Evolutionary conservation across 2,888 invertebrate species (phyloP), one percentile per base, ranked within the genome.

Genomic region (Dimorphilus gyrociliatus): DNA sequence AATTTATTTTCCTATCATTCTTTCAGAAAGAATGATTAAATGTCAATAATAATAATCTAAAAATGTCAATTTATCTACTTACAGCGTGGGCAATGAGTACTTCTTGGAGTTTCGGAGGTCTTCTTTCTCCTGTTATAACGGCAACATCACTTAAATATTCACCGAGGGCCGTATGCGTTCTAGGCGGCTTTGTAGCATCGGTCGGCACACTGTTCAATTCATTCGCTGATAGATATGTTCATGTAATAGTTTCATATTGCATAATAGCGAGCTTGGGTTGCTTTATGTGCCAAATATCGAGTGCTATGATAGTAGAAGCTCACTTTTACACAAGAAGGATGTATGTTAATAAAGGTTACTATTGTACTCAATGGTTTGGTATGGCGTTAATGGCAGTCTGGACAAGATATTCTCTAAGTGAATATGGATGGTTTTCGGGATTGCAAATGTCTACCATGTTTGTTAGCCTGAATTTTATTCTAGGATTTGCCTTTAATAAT

Each of bases 141-240:
- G 29, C 33, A 16, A 29, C 29, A 21, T 24, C 25, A 12, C 17
- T 33, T 21, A 33, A 33, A 23, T 33, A 29, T 13, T 25, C 29
- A 10, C 18, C 25, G 4, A 19, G 33, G 7, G 25, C 33, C 2
- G 19, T 29, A 10, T 29, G 29, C 16, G 29, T 25, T 17, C 17
- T 33, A 7, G 33, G 33, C 3, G 33, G 33, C 6, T 33, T 33
- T 16, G 29, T 33, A 21, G 29, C 33, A 12, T 29, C 33, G 25
- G 25, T 33, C 3, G 33, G 33, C 12, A 21, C 29, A 19, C 33
- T 33, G 19, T 33, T 33, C 29, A 29, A 33, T 29, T 25, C 25
- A 25, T 33, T 33, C 29, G 25, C 33, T 16, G 33, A 33, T 25
- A 19, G 29, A 13, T 23, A 25, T 21, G 23, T 29, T n/a, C 33